Base-by-base conservation (phyloP, 2,888 invertebrate species). In the Ectemnius continuus region DNA sequence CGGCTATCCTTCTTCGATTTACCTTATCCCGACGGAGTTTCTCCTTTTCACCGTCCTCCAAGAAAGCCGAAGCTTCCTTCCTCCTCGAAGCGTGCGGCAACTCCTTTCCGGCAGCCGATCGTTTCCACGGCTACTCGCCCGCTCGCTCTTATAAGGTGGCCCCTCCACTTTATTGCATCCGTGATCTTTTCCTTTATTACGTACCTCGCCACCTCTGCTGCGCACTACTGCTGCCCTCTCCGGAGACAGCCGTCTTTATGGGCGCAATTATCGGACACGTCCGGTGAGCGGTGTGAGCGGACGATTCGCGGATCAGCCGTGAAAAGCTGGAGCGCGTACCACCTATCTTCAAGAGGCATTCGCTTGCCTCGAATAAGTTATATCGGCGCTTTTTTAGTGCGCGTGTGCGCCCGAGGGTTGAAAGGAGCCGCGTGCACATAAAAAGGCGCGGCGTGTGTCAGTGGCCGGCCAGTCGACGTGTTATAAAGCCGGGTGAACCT, bases 111-210 rank as follows among this genome's bases (percentile, higher is more conserved):
- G 36, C 36, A 23, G 23, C 47, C 52, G 11, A 52, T 63, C 63
- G 48, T 52, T 26, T 26, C 63, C 2, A 20, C 46, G 61, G 45
- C 61, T 18, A 45, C 45, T 61, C 20, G 45, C 56, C 47, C 61
- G 23, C 52, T 62, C 48, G 65, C 60, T 58, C 70, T 69, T 75
- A 68, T 70, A 79, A 76, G 70, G 67, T 60, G 45, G 59, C 70
- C 11, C 67, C 61, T 52, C 68, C 70, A 46, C 73, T 81, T 80
- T 78, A 80, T 82, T 80, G 78, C 80, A 70, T 67, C 67, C 67
- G 73, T 74, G 82, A 78, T 80, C 78, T 78, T 82, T 82, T 83
- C 76, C 63, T 82, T 82, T 82, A 83, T 80, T 80, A 80, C 76
- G 61, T 36, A 36, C 36, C 36, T 36, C 36, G 8, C 11, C 36